Evolutionary conservation across 1,140 invertebrate species (phyloP).

Genomic region (Sinonovacula constricta): DNA sequence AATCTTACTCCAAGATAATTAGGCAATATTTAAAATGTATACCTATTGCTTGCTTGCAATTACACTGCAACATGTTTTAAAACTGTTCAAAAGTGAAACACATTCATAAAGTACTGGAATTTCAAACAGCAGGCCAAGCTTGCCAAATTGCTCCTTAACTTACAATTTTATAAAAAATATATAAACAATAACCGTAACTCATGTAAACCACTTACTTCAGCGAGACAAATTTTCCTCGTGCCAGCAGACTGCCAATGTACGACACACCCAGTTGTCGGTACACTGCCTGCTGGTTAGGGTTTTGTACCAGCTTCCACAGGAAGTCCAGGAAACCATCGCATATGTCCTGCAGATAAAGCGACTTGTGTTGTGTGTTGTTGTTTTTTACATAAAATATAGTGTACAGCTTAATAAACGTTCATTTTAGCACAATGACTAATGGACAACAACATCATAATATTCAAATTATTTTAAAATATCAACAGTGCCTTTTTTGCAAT

Average conservation of each 20-base stretch:
- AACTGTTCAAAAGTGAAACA: not conserved
- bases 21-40: too few species aligned
- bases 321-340: conserved; percentile 85
- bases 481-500: too few species aligned
- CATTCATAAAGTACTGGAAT: not conserved
- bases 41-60: too few species aligned
- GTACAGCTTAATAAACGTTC: too few species aligned
- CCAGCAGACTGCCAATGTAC: conserved; percentile 88
- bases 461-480: too few species aligned
- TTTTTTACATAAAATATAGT: not conserved
- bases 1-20: too few species aligned
- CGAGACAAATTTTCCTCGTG: conserved; percentile 84
- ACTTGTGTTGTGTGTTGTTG: not conserved
- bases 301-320: conserved; percentile 87
- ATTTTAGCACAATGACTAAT: too few species aligned
- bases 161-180: not conserved
- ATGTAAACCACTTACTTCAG: conserved; percentile 82
- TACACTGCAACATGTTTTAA: too few species aligned
- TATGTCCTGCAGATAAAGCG: conserved; percentile 69
- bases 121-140: not conserved
- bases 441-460: too few species aligned
- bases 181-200: too few species aligned
- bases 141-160: not conserved
- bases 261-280: conserved; percentile 85
- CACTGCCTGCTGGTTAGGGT: conserved; percentile 83